Conservation (phyloP, 1,140 invertebrate genomes). For the Panulirus ornatus region DNA sequence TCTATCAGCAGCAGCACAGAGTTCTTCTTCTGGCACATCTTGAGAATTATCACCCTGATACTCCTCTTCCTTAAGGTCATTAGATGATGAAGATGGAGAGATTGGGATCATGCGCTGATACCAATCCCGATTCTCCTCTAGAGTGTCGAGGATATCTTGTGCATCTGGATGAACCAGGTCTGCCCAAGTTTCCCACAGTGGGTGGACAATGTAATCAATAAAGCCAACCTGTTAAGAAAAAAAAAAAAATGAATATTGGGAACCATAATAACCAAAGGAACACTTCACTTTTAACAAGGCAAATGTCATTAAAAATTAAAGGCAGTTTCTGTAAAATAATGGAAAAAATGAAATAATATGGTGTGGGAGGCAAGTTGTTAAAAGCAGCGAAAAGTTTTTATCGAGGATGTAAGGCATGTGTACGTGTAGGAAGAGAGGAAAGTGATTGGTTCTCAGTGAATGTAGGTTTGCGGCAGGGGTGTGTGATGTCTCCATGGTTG, state of each 20-base stretch:
- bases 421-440: too few relatives aligned
- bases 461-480: too few relatives aligned
- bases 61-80: constrained; percentile 77
- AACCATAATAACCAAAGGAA: neutral
- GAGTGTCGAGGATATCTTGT: constrained; percentile 96
- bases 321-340: too few relatives aligned
- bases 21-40: constrained; percentile 59
- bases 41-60: constrained; percentile 67
- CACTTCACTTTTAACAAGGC: too few relatives aligned
- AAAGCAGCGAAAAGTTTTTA: too few relatives aligned
- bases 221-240: constrained; percentile 89
- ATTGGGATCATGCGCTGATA: constrained; percentile 89
- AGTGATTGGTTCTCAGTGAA: too few relatives aligned
- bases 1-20: constrained; percentile 74
- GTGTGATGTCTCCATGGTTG: too few relatives aligned
- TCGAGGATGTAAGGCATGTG: too few relatives aligned
- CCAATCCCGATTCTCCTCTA: constrained; percentile 99
- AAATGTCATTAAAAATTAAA: too few relatives aligned
- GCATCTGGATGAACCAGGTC: constrained; percentile 99
- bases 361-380: too few relatives aligned
- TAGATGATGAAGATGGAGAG: constrained; percentile 79
- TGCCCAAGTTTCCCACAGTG: constrained; percentile 99
- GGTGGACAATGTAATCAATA: constrained; percentile 99
- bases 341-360: too few relatives aligned
- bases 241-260: neutral